Evolutionary conservation across 1,140 invertebrate genomes (phyloP), one percentile per base, ranked within the genome.

Genomic region (Zaprionus lachaisei): DNA sequence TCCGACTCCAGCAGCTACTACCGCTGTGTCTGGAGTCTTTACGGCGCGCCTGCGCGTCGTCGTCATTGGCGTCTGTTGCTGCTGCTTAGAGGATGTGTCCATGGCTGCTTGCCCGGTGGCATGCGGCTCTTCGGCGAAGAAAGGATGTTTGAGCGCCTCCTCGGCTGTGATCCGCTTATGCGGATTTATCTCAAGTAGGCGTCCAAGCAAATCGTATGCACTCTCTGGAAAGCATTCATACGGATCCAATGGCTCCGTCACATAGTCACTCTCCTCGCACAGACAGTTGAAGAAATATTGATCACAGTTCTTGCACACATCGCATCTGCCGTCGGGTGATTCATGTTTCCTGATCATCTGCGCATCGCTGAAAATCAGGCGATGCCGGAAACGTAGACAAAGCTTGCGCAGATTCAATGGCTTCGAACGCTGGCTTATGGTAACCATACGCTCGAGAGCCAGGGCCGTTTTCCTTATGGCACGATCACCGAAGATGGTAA

Each of bases 141-240:
- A 99, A 85, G 99, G 98, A 94, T 99, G 99, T 94, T 99, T 99
- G 64, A 99, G 95, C 60, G 99, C 99, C 93, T 99, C 98, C 54
- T 97, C 96, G 62, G 99, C 98, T 75, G 98, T 99, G 91, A 99
- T 99, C 91, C 99, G 95, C 94, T 99, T 99, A 89, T 96, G 96
- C n/a, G 99, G 99, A 94, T 99, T 99, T 20, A 99, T 98, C 72
- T 98, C 99, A 82, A 99, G 94, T 98, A 99, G 99, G 94, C 98
- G 98, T 93, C 99, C 99, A 93, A 99, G 99, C 77, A 99, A 96
- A 93, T 99, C 99, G 94, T 99, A 99, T 41, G 99, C 99, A 55
- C 83, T 91, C 5, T 70, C 54, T 15, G 92, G 92, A 65, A 92
- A 93, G 15, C 79, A 82, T 56, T 93, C 92, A 60, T 85, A 91